These are phyloP conservation scores for Eidolon helvum DNA, from an alignment of 2,113 vertebrate species.

Conservation along the genomic window DNA sequence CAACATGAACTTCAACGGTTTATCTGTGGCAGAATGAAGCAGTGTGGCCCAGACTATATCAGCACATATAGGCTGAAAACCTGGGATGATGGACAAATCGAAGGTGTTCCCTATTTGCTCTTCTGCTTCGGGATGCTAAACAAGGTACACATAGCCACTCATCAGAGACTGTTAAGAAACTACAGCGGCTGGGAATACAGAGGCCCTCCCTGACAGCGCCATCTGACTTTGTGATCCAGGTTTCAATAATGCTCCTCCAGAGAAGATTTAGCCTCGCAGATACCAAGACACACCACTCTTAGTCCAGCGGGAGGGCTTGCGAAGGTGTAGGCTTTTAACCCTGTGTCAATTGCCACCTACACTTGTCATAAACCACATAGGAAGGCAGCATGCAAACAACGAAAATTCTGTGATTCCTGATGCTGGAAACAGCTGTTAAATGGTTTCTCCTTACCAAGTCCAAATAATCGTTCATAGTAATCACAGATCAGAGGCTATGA, in stretches of 20 bases:
- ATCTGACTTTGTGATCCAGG: background rate
- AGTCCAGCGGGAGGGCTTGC: background rate
- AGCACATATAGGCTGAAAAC: background rate
- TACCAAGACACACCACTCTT: rapidly evolving
- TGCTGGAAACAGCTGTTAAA: rapidly evolving
- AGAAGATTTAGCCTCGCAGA: rapidly evolving
- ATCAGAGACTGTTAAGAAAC: background rate
- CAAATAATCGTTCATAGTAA: rapidly evolving
- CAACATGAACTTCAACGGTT: background rate
- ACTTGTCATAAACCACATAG: background rate
- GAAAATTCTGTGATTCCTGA: background rate
- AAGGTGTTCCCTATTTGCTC: background rate
- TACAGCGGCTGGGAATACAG: background rate
- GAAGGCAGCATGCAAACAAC: background rate
- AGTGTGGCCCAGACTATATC: rapidly evolving
- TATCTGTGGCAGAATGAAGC: rapidly evolving
- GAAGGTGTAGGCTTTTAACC: background rate
- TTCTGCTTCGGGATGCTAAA: background rate
- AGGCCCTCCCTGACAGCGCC: background rate
- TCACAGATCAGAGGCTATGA: background rate
- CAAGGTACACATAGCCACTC: background rate
- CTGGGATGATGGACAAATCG: background rate
- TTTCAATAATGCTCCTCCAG: rapidly evolving
- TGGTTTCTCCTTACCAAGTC: rapidly evolving
- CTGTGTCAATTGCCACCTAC: rapidly evolving